Base-by-base conservation (phyloP, 2,113 vertebrate species). In the Nothobranchius furzeri region DNA sequence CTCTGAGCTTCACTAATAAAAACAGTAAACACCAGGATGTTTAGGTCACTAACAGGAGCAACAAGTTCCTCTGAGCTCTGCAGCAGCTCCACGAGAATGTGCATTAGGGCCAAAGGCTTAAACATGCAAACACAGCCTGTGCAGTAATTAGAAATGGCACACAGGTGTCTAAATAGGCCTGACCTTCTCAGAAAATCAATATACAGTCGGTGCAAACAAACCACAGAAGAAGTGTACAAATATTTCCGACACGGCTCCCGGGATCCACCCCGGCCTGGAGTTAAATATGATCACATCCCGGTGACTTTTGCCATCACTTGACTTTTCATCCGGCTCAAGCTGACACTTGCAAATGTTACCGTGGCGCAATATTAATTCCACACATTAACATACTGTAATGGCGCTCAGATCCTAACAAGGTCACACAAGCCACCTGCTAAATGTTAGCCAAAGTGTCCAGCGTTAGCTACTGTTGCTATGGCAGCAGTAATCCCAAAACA, bases 91-190 rank as follows among this genome's bases (percentile, higher is more conserved):
- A 60, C 4, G 30, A 30, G 30, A 54, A 65, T 12, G 25, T 48
- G 54, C 61, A 64, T 25, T 9, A 20, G 12, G 52, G 65, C 24
- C 47, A 58, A 45, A 73, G 49, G 60, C 50, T 53, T 56, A 58
- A 60, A 57, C 50, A 59, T 74, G 35, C 42, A 64, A 70, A 70
- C 53, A 51, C 60, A 70, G 64, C 17, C 49, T 56, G 46, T 68
- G 60, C 15, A 42, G 68, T 68, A 52, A 68, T 64, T 60, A 74
- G 40, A 55, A 66, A 47, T 25, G 54, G 55, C 62, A 68, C 50
- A 35, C 51, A 60, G 30, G 68, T 64, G 55, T 60, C 53, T 55
- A 73, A 51, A 79, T 51, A 75, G 51, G 73, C 49, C 62, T 60
- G 61, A 60, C 62, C 54, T 24, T 50, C 25, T 69, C 61, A 12